Evolutionary conservation across 2,113 vertebrate genomes (phyloP).

Genomic region (Cettia cetti): DNA sequence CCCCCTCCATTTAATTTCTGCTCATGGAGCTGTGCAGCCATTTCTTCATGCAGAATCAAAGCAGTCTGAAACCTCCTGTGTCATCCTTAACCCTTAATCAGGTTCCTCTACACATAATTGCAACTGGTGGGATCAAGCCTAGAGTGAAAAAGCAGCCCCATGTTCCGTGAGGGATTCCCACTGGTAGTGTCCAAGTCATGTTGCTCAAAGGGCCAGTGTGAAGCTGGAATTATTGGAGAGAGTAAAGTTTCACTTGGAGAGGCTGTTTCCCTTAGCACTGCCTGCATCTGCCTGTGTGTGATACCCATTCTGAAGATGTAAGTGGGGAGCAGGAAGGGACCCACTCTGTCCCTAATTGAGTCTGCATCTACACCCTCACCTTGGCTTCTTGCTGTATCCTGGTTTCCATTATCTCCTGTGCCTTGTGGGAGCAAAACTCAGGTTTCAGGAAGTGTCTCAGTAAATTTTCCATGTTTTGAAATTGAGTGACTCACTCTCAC

Average conservation of each 20-base stretch:
- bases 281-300: neutral
- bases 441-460: slow-evolving; percentile 47
- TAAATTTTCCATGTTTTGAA: slow-evolving; percentile 43
- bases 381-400: neutral
- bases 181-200: neutral
- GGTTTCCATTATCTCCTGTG: neutral
- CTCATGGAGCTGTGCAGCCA: accelerated
- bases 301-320: neutral
- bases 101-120: neutral
- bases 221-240: neutral
- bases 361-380: neutral
- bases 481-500: neutral
- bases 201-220: neutral
- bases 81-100: neutral
- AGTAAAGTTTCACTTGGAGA: neutral
- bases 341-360: accelerated
- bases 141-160: neutral
- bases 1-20: neutral
- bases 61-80: neutral
- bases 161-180: neutral
- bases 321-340: neutral
- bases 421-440: slow-evolving; percentile 1
- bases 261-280: neutral
- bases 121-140: neutral
- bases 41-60: neutral